These are phyloP conservation scores for Vesta saturnalis DNA, from an alignment of 2,888 invertebrate species.

Conservation along the genomic window DNA sequence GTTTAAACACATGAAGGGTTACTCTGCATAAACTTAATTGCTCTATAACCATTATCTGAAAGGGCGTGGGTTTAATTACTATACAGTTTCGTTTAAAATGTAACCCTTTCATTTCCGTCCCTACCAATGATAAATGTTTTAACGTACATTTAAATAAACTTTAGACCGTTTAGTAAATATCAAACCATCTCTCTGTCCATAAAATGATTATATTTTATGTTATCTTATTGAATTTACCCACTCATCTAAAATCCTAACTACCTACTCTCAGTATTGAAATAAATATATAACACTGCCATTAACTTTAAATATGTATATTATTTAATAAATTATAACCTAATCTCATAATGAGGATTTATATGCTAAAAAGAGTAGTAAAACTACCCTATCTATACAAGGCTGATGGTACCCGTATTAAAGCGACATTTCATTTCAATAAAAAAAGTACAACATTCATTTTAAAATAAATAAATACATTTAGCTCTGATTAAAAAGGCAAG, in stretches of 20 bases:
- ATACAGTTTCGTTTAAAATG: slow-evolving; percentile 40
- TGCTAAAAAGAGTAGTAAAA: neutral
- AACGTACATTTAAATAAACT: slow-evolving; percentile 5
- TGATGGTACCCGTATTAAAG: neutral
- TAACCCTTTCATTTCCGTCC: slow-evolving; percentile 29
- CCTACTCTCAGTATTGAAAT: neutral
- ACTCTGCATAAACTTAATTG: slow-evolving; percentile 40
- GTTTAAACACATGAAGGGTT: slow-evolving; percentile 35
- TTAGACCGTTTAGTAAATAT: neutral
- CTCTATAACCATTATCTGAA: slow-evolving; percentile 42
- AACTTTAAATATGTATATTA: neutral
- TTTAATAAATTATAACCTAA: neutral
- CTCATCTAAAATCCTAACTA: neutral
- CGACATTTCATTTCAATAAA: no score
- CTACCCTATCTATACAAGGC: no score
- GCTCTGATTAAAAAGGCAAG: no score
- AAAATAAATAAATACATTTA: no score
- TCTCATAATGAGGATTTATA: slow-evolving; percentile 1
- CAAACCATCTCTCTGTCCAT: neutral
- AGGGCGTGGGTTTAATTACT: slow-evolving; percentile 41
- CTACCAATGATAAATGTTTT: slow-evolving; percentile 23
- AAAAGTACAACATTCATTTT: no score
- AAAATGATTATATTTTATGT: neutral
- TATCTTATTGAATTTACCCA: neutral
- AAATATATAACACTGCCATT: neutral